Conservation (phyloP, 2,888 invertebrate species). For the Keiferia lycopersicella region DNA sequence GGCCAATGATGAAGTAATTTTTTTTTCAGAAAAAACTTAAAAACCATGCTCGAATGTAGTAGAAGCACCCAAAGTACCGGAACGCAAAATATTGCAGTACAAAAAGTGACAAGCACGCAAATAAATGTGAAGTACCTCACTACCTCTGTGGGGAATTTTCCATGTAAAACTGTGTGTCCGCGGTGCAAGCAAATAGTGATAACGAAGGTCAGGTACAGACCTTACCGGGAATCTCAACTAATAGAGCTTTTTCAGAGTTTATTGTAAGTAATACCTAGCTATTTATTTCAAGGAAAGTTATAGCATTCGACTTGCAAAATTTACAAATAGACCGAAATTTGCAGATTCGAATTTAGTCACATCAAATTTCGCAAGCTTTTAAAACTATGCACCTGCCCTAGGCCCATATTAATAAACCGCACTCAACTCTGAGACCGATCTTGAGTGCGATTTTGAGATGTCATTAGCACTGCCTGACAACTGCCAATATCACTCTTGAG, state of each 20-base stretch:
- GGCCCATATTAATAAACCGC: too few species aligned
- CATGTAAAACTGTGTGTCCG: not conserved
- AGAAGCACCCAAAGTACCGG: not conserved
- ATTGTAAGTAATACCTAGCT: constrained; percentile 5
- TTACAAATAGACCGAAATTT: too few species aligned
- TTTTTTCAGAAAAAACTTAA: not conserved
- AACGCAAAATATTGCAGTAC: not conserved
- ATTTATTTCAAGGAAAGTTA: not conserved
- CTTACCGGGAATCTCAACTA: not conserved
- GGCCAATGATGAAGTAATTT: too few species aligned
- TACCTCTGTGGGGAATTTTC: not conserved
- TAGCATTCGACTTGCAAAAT: too few species aligned
- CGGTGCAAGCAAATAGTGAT: constrained; percentile 7
- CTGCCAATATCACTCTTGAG: too few species aligned
- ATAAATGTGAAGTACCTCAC: constrained; percentile 7
- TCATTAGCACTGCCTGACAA: too few species aligned
- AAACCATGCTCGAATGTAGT: not conserved
- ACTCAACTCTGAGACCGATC: too few species aligned
- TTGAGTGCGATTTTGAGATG: too few species aligned
- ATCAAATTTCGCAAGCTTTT: too few species aligned
- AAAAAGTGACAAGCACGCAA: constrained; percentile 9
- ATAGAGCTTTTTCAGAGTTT: not conserved
- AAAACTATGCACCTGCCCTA: too few species aligned
- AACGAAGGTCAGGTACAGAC: not conserved
- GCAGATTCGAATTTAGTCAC: too few species aligned